Conservation (phyloP, 2,888 invertebrate genomes). For the Noctua fimbriata region DNA sequence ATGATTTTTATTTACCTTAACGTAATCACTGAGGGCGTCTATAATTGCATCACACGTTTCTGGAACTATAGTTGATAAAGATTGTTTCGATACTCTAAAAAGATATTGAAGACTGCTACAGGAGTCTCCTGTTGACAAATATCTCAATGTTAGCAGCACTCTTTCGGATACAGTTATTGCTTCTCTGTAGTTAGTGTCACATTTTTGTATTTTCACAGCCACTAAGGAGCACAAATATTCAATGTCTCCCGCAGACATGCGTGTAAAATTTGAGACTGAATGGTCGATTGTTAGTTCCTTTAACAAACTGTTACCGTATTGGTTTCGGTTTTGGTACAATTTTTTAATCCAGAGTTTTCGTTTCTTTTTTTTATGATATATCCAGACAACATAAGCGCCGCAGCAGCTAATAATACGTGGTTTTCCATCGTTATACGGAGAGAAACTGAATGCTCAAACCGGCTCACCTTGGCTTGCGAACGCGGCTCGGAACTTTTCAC, state of each 20-base stretch:
- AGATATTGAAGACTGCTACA: constrained; percentile 22
- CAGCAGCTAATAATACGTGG: no score
- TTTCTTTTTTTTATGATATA: no score
- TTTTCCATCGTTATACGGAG: no score
- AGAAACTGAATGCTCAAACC: no score
- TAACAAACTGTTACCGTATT: no score
- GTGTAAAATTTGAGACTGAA: constrained; percentile 44
- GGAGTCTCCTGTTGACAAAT: constrained; percentile 24
- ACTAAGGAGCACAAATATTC: constrained; percentile 32
- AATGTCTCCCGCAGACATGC: constrained; percentile 30
- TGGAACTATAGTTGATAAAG: constrained; percentile 28
- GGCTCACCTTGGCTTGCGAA: no score
- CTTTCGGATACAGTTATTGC: constrained; percentile 28
- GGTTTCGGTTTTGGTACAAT: no score
- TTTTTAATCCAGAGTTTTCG: no score
- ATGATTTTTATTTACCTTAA: constrained; percentile 16
- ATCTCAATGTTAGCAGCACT: constrained; percentile 10
- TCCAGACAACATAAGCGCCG: no score
- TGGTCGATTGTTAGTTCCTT: constrained; percentile 22
- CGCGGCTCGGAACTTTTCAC: no score
- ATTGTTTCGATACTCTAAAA: constrained; percentile 30
- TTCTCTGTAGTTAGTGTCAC: constrained; percentile 28
- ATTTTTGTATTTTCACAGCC: constrained; percentile 36
- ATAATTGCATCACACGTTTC: constrained; percentile 32
- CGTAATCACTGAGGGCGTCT: constrained; percentile 2